Base-by-base conservation (phyloP, 2,888 invertebrate genomes). In the Harpagoxenus sublaevis region DNA sequence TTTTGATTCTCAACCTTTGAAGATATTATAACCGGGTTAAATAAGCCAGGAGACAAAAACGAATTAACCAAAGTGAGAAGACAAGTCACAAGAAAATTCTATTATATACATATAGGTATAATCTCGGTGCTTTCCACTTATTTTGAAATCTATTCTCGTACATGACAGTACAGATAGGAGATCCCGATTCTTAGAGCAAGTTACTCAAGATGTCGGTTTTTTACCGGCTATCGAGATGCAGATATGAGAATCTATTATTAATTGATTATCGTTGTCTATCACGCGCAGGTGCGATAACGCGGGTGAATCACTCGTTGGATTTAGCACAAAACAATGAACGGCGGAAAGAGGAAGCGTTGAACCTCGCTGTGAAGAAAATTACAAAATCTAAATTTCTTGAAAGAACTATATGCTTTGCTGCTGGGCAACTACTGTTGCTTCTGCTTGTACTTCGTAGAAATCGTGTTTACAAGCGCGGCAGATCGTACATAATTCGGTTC, bases 141-240 rank as follows among this genome's bases (percentile, higher is more conserved):
- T 39, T 78, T 60, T 10, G n/a, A 63, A 65, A 62, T 82, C 73
- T 74, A 83, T 83, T 65, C 66, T 75, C 57, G 55, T 65, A 28
- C 35, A n/a, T 73, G 66, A 57, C 35, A 55, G 28, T 48, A 31
- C 6, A 4, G 81, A 68, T 71, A 28, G 63, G 15, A 63, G 28
- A 74, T 63, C 31, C 35, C n/a, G 48, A 60, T 81, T 79, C 70
- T 39, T 28, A 39, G 79, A 81, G 60, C 48, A 12, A 31, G 23
- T 57, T 35, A n/a, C 45, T 55, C 35, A 8, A 60, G 39, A 60
- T 3, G 12, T n/a, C 1, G 55, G 9, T 45, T 70, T 79, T 48
- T 70, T 28, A 31, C 28, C 12, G 8, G 39, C 28, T 53, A 53
- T 48, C 53, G 15, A 55, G 78, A 48, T 68, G 45, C 12, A 35